A percentile compares a stretch with the other conserved stretches of the same genome.
phyloP scores from a whole-genome alignment of 1,140 invertebrate genomes.

The Macrostomum lignano region DNA sequence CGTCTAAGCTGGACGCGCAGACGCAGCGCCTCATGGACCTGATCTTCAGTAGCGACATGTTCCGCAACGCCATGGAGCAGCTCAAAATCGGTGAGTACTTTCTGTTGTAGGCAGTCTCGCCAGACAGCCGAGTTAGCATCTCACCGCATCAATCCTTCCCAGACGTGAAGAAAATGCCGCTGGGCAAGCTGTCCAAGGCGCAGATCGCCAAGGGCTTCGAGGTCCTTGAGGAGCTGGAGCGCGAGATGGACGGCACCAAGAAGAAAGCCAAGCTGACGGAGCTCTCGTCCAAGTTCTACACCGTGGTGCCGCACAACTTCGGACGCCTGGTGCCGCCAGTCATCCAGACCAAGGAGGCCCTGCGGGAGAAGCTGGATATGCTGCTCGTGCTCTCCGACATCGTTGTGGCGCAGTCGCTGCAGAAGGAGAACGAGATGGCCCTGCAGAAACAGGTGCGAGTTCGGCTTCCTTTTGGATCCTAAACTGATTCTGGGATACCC shows the following conservation, averaged over 20 bases:
- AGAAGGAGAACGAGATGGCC: conserved; percentile 16
- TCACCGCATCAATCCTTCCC: conserved; percentile 4
- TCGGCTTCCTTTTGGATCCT: not conserved
- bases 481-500: too few species aligned
- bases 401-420: conserved; percentile 27
- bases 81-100: conserved; percentile 21
- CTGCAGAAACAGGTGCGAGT: conserved; percentile 2
- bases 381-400: conserved; percentile 29
- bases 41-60: conserved; percentile 30
- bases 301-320: conserved; percentile 29
- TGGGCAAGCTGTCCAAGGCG: conserved; percentile 29
- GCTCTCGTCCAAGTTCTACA: conserved; percentile 27
- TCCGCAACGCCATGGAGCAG: conserved; percentile 22
- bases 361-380: conserved; percentile 29
- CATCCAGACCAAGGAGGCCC: conserved; percentile 13
- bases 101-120: too few species aligned
- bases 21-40: conserved; percentile 25
- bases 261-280: conserved; percentile 11
- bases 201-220: conserved; percentile 31
- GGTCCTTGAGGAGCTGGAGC: conserved; percentile 24
- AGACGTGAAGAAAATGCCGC: conserved; percentile 31
- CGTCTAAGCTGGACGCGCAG: conserved; percentile 12
- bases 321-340: conserved; percentile 22
- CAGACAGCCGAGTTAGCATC: not conserved
- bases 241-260: conserved; percentile 12